phyloP scores from a whole-genome alignment of 2,888 invertebrate species.

The Melanostoma scalare region DNA sequence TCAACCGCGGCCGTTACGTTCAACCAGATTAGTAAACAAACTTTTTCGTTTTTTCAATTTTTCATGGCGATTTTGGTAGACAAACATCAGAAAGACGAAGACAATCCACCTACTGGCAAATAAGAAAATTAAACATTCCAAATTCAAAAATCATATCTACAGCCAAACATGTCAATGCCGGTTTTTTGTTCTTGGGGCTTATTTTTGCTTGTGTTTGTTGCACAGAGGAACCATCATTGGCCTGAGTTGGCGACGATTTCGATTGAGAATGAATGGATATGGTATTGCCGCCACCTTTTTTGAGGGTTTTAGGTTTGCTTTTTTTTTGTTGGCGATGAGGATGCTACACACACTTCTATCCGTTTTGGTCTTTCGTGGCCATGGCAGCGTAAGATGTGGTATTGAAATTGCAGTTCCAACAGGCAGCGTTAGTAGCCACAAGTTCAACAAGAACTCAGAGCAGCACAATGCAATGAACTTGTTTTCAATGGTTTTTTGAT shows the following conservation, averaged over 20 bases:
- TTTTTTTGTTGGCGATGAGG: background rate
- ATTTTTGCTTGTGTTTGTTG: constrained; percentile 36
- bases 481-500: constrained; percentile 44
- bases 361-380: constrained; percentile 14
- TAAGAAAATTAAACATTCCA: constrained; percentile 60
- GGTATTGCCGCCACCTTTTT: constrained; percentile 4
- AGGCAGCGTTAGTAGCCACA: constrained; percentile 14
- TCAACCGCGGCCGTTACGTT: constrained; percentile 10
- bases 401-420: background rate
- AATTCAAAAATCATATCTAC: constrained; percentile 68
- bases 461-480: constrained; percentile 58
- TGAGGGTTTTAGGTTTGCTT: background rate
- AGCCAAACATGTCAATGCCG: constrained; percentile 53
- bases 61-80: background rate
- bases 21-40: constrained; percentile 44
- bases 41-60: constrained; percentile 38
- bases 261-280: constrained; percentile 1
- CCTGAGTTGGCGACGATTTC: constrained; percentile 23
- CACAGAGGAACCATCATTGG: constrained; percentile 16
- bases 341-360: constrained; percentile 17
- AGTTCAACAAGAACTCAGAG: constrained; percentile 43
- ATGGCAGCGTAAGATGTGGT: background rate
- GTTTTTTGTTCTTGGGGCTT: constrained; percentile 46
- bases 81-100: constrained; percentile 4
- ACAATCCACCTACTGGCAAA: constrained; percentile 25